Evolutionary conservation across 2,888 invertebrate genomes (phyloP).

Genomic region (Epirrita christyi): DNA sequence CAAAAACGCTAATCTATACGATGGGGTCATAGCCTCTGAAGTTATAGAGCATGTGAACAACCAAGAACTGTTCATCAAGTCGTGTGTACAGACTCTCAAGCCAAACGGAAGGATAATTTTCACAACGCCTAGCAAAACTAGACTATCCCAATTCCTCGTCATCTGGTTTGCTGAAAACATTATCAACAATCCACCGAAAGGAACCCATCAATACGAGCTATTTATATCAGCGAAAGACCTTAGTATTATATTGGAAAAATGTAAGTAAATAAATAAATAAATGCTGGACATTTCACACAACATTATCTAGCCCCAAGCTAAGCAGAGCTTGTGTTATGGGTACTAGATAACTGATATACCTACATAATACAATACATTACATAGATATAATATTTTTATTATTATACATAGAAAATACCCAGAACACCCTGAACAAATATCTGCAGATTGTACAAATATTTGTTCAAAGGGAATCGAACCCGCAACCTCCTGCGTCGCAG

Average conservation of each 20-base stretch:
- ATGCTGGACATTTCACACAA: too few species aligned
- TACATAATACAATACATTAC: too few species aligned
- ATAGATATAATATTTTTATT: too few species aligned
- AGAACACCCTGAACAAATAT: too few species aligned
- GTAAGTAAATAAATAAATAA: too few species aligned
- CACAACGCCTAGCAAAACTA: conserved; percentile 87
- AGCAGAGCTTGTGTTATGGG: too few species aligned
- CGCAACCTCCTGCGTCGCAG: too few species aligned
- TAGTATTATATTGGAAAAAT: conserved; percentile 87
- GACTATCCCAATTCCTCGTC: conserved; percentile 85
- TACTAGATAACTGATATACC: too few species aligned
- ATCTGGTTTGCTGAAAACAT: conserved; percentile 92
- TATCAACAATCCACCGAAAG: conserved; percentile 88
- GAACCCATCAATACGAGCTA: conserved; percentile 96
- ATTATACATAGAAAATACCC: too few species aligned
- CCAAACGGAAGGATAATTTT: conserved; percentile 88
- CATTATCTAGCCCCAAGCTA: too few species aligned
- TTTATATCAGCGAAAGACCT: conserved; percentile 92
- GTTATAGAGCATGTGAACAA: conserved; percentile 94
- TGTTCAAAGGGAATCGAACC: too few species aligned
- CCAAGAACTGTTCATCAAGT: conserved; percentile 87
- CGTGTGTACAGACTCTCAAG: conserved; percentile 87
- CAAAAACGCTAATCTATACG: conserved; percentile 83
- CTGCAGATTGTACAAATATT: too few species aligned
- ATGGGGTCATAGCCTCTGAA: conserved; percentile 94